Evolutionary conservation across 2,113 vertebrate genomes (phyloP), one percentile per base, ranked within the genome.

Genomic region (Cercopithecus mona): DNA sequence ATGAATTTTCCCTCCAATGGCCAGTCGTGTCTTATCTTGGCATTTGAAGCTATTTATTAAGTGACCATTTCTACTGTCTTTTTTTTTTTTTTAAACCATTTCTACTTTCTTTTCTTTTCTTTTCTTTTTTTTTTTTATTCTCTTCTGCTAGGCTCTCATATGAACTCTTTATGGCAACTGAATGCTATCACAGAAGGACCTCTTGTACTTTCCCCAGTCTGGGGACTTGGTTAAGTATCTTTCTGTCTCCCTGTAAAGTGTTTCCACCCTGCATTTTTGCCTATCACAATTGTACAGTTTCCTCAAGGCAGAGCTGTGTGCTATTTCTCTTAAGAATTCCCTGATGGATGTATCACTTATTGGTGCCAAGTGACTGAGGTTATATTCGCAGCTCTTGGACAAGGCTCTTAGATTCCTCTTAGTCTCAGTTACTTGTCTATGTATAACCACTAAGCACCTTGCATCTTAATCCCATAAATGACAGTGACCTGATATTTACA

Each of bases 11-110:
- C 88, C 12, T 93, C 87, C 59, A 88, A 2, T 88, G 52, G 45
- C n/a, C n/a, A 64, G 83, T 94, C 55, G 50, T 90, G 35, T 40
- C 35, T 94, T 52, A 59, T 92, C 22, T 32, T n/a, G n/a, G 32
- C n/a, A 79, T 79, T 66, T 88, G 81, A 90, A 45, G 25, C 13
- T 89, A 9, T 85, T 85, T 81, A 22, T 82, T 79, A 97, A 92
- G 66, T 83, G 66, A 52, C 14, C n/a, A 64, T 30, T 57, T 52
- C 52, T 50, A 8, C 52, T 55, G 52, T 55, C 52, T 18, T 7
- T 16, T 82, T 25, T n/a, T 88, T 38, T 43, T 16, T 61, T 32
- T 17, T 38, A 38, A 45, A 52, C 14, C 32, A 57, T 30, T 57
- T 52, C 52, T 50, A 6, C 52, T 66, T 88, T 32, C 18, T 16